Evolutionary conservation across 2,888 invertebrate species (phyloP).

Genomic region (Geophilus truncorum): DNA sequence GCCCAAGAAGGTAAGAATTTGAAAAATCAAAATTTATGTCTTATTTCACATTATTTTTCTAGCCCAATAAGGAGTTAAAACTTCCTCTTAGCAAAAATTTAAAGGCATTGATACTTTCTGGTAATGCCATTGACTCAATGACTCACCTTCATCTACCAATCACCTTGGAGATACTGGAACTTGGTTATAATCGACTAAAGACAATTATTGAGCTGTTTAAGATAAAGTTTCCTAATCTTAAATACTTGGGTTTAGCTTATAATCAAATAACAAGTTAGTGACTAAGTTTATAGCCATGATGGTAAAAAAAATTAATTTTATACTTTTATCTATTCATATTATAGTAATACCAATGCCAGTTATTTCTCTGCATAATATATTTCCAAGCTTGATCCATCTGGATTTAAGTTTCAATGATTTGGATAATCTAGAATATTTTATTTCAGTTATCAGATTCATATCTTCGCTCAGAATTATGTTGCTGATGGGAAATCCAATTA

Average conservation of each 20-base stretch:
- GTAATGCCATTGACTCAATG: not conserved
- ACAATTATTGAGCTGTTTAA: not conserved
- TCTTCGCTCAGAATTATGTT: not conserved
- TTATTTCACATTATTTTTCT: too few species aligned
- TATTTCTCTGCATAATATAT: not conserved
- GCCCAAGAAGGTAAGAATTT: too few species aligned
- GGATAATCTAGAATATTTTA: not conserved
- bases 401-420: not conserved
- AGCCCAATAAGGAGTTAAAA: too few species aligned
- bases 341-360: not conserved
- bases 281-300: too few species aligned
- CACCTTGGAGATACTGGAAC: not conserved
- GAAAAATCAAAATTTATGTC: too few species aligned
- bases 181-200: not conserved
- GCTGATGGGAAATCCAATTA: not conserved
- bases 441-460: not conserved
- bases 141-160: not conserved
- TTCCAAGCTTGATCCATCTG: not conserved
- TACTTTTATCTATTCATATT: not conserved
- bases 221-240: not conserved
- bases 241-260: not conserved
- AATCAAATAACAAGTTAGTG: not conserved
- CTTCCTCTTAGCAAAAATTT: not conserved
- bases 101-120: not conserved
- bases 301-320: not conserved